Evolutionary conservation across 2,113 vertebrate genomes (phyloP).

Genomic region (Xenopus tropicalis): UCB_Xtro_10.0 CM004443.2:42399501-42400000

Average conservation of each 20-base stretch:
- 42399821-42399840: neutral
- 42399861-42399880: neutral
- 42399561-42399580: constrained; percentile 28
- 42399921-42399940: constrained; percentile 27
- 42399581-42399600: constrained; percentile 10
- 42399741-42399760: constrained; percentile 24
- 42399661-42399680: constrained; percentile 24
- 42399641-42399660: constrained; percentile 8
- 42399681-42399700: neutral
- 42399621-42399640: constrained; percentile 15
- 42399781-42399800: constrained; percentile 27
- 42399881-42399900: constrained; percentile 5
- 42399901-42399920: constrained; percentile 17
- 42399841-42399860: constrained; percentile 27
- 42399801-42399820: constrained; percentile 18
- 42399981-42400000: constrained; percentile 16
- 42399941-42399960: neutral
- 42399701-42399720: neutral
- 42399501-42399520: no score
- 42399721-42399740: constrained; percentile 16
- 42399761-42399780: constrained; percentile 20
- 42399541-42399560: neutral
- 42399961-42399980: constrained; percentile 11
- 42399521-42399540: no score
- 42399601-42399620: neutral